Evolutionary conservation across 2,888 invertebrate species (phyloP).

Genomic region (Campoplex nolae): DNA sequence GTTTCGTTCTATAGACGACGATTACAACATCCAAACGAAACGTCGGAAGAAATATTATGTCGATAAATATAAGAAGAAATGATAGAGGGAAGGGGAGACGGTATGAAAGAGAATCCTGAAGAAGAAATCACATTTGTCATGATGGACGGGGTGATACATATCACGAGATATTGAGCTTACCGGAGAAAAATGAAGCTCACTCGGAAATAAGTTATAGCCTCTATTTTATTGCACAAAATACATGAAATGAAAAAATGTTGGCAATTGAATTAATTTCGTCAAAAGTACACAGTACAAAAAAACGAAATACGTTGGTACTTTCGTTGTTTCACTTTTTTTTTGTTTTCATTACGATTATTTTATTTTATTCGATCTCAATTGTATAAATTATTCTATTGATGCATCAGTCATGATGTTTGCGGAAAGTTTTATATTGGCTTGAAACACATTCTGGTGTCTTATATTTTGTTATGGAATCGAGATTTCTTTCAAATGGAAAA

Average conservation of each 20-base stretch:
- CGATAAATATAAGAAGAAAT: constrained; percentile 49
- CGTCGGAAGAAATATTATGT: constrained; percentile 40
- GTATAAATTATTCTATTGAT: neutral
- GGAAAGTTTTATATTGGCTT: neutral
- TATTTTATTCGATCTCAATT: neutral
- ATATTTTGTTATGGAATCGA: constrained; percentile 26
- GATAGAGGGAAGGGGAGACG: constrained; percentile 24
- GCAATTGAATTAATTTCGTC: constrained; percentile 19
- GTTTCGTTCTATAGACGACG: constrained; percentile 1
- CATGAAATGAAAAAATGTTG: constrained; percentile 13
- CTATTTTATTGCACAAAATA: constrained; percentile 33
- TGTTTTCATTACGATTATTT: neutral
- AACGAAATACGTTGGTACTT: neutral
- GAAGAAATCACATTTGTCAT: constrained; percentile 51
- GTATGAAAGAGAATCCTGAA: constrained; percentile 39
- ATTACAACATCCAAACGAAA: constrained; percentile 31
- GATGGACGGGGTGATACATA: constrained; percentile 44
- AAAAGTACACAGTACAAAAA: neutral
- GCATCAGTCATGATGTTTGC: neutral
- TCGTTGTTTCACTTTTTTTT: neutral
- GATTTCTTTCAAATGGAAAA: constrained; percentile 40
- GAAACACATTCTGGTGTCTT: neutral
- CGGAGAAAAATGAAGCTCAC: constrained; percentile 31
- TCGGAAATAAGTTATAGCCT: constrained; percentile 38
- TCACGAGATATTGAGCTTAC: constrained; percentile 50